Percentiles rank a stretch among this genome's conserved stretches.
phyloP scores from a whole-genome alignment of 2,888 invertebrate genomes.

The Drosophila ochracea region DNA sequence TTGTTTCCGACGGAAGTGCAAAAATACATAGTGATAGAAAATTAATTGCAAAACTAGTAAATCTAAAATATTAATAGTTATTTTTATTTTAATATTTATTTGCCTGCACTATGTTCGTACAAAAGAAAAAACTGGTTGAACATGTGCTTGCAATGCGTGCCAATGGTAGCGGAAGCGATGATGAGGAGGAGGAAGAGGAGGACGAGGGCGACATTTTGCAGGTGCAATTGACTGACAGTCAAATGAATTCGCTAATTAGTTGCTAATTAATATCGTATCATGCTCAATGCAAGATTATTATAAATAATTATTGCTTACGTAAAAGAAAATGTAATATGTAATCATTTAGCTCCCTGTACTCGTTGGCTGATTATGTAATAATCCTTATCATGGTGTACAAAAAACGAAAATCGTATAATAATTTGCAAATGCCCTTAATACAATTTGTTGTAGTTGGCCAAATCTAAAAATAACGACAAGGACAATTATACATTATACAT shows the following conservation, averaged over 20 bases:
- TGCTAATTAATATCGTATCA: conserved; percentile 38
- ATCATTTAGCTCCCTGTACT: conserved; percentile 61
- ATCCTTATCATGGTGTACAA: conserved; percentile 46
- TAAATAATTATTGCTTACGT: conserved; percentile 70
- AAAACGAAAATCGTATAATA: conserved; percentile 24
- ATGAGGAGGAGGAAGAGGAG: conserved; percentile 88
- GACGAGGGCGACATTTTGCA: conserved; percentile 85
- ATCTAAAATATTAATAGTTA: conserved; percentile 41
- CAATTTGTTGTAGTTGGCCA: conserved; percentile 42
- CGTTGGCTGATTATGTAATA: conserved; percentile 73
- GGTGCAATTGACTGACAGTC: conserved; percentile 68
- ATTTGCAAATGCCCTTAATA: conserved; percentile 34
- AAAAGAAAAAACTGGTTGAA: conserved; percentile 85
- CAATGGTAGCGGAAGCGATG: conserved; percentile 86
- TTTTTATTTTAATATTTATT: conserved; percentile 28
- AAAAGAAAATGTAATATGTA: conserved; percentile 52
- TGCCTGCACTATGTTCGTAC: conserved; percentile 86
- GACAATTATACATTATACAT: conserved; percentile 8
- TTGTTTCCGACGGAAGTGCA: conserved; percentile 19
- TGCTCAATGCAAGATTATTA: conserved; percentile 63
- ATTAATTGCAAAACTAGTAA: conserved; percentile 50
- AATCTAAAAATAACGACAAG: conserved; percentile 12
- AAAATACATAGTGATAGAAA: conserved; percentile 20
- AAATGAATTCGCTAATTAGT: conserved; percentile 34
- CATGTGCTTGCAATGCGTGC: conserved; percentile 84